phyloP scores from a whole-genome alignment of 2,888 invertebrate genomes.

The Diarsia brunnea region DNA sequence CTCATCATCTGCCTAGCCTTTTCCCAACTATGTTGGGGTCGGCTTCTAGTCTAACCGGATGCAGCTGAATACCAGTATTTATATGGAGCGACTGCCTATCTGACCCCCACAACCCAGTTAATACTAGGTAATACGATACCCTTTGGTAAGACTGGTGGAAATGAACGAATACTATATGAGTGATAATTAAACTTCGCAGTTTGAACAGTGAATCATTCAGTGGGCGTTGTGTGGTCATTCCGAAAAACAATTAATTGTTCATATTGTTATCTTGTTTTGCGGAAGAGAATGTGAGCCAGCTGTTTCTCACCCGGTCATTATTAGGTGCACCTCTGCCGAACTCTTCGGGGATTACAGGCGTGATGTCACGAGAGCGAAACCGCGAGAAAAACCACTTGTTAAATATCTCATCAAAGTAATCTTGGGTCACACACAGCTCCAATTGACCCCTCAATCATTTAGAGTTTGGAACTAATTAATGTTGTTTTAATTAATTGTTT shows the following conservation, averaged over 20 bases:
- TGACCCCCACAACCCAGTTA: no score
- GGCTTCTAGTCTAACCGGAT: no score
- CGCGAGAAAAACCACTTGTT: neutral
- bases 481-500: constrained; percentile 19
- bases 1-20: no score
- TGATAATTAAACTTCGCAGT: neutral
- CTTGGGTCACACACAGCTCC: neutral
- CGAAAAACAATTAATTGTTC: constrained; percentile 12
- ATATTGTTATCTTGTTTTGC: constrained; percentile 33
- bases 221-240: constrained; percentile 40
- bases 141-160: no score
- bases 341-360: no score
- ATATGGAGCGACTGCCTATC: no score
- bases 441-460: constrained; percentile 26
- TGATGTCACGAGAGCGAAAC: neutral
- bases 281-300: constrained; percentile 18
- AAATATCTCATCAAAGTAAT: neutral
- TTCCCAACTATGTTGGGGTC: no score
- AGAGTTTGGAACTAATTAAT: constrained; percentile 3
- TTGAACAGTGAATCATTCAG: constrained; percentile 31
- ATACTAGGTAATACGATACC: no score
- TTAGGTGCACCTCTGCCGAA: no score
- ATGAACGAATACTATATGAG: neutral
- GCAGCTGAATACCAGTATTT: no score
- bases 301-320: neutral